phyloP scores from a whole-genome alignment of 2,113 vertebrate genomes.

The Ellobius talpinus region DNA sequence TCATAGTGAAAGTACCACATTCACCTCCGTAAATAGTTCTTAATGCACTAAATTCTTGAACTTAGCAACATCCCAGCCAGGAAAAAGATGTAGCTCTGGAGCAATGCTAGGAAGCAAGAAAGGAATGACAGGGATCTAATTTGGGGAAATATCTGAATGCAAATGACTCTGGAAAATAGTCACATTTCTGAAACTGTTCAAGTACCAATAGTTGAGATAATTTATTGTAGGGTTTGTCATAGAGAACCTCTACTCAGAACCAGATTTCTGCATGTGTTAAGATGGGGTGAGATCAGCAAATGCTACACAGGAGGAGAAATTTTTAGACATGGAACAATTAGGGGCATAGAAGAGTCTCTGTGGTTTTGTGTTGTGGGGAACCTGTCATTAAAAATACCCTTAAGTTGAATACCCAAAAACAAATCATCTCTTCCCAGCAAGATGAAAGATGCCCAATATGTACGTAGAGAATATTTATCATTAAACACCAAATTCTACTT shows the following conservation, averaged over 20 bases:
- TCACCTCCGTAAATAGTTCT: conserved; percentile 57
- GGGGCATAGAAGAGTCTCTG: conserved; percentile 13
- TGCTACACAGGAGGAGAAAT: neutral
- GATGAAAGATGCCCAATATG: neutral
- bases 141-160: conserved; percentile 54
- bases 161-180: conserved; percentile 66
- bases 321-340: conserved; percentile 43
- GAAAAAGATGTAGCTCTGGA: conserved; percentile 9
- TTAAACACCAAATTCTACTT: neutral
- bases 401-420: conserved; percentile 22
- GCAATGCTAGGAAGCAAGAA: conserved; percentile 44
- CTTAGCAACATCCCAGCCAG: conserved; percentile 61
- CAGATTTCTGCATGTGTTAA: neutral
- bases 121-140: conserved; percentile 48
- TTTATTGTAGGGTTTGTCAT: conserved; percentile 47
- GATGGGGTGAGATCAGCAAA: conserved; percentile 24
- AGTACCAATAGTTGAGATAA: conserved; percentile 41
- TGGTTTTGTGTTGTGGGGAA: conserved; percentile 55
- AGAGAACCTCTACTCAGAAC: conserved; percentile 50
- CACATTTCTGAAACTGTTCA: conserved; percentile 66
- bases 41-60: conserved; percentile 38
- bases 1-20: conserved; percentile 10
- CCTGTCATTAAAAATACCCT: conserved; percentile 29
- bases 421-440: conserved; percentile 3
- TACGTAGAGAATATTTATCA: neutral